phyloP scores from a whole-genome alignment of 2,888 invertebrate species.

The Limulus polyphemus region DNA sequence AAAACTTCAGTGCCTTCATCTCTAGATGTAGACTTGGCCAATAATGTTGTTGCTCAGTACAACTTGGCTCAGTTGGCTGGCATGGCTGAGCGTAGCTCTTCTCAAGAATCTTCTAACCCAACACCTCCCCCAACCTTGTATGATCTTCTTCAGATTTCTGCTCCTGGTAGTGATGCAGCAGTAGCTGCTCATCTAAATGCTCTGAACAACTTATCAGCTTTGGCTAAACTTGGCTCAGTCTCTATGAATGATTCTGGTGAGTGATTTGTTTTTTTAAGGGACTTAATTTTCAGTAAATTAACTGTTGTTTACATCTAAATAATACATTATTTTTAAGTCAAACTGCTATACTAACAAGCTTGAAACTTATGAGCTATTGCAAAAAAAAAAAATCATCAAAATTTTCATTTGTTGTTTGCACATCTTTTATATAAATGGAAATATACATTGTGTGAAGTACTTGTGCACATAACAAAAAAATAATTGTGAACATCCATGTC shows the following conservation, averaged over 20 bases:
- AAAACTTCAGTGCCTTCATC: conserved; percentile 28
- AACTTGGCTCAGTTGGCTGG: conserved; percentile 72
- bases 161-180: conserved; percentile 12
- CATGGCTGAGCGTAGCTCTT: conserved; percentile 45
- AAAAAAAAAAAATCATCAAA: too few species aligned
- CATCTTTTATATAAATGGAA: too few species aligned
- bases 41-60: conserved; percentile 49
- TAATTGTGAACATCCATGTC: too few species aligned
- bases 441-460: too few species aligned
- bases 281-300: not conserved
- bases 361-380: too few species aligned
- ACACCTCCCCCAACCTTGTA: conserved; percentile 51
- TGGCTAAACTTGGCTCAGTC: conserved; percentile 63
- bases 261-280: not conserved
- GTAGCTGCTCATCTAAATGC: conserved; percentile 40
- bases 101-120: conserved; percentile 37
- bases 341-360: too few species aligned
- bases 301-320: too few species aligned
- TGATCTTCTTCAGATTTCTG: conserved; percentile 40
- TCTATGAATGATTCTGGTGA: conserved; percentile 31
- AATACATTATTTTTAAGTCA: too few species aligned
- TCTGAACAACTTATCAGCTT: conserved; percentile 73
- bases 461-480: too few species aligned
- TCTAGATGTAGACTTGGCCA: conserved; percentile 26
- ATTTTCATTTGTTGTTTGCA: too few species aligned